A percentile compares a stretch with the other conserved stretches of the same genome.
phyloP scores from a whole-genome alignment of 2,113 vertebrate genomes.

The Lutjanus erythropterus region DNA sequence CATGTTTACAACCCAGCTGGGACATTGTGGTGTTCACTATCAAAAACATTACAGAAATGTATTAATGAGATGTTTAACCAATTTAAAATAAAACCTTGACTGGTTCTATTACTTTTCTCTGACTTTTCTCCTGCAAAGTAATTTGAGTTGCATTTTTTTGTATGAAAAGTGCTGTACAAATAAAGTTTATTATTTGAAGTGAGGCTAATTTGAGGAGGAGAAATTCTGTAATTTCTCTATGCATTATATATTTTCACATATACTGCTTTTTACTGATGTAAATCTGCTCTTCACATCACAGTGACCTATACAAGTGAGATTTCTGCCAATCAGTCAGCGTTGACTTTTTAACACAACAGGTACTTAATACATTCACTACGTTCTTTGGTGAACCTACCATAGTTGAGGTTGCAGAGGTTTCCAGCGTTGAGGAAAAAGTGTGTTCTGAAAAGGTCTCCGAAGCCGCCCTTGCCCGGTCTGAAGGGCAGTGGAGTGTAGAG shows the following conservation, averaged over 20 bases:
- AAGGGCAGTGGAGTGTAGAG: constrained; percentile 96
- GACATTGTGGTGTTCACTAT: background rate
- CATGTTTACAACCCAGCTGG: background rate
- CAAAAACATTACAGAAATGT: background rate
- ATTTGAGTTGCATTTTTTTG: too few relatives aligned
- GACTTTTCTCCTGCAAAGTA: too few relatives aligned
- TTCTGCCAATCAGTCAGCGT: background rate
- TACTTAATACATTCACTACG: background rate
- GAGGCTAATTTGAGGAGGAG: background rate
- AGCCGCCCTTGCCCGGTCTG: constrained; percentile 91
- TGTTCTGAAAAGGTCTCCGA: constrained; percentile 95
- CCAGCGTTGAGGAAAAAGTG: constrained; percentile 98
- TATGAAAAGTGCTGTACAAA: too few relatives aligned
- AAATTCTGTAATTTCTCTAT: background rate
- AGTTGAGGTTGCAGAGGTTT: constrained; percentile 98
- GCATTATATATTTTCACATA: background rate
- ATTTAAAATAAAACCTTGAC: background rate
- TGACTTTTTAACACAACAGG: background rate
- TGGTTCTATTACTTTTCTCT: too few relatives aligned
- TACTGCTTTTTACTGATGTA: background rate
- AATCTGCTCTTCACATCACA: background rate
- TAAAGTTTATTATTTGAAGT: too few relatives aligned
- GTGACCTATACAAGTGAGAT: background rate
- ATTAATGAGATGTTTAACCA: background rate
- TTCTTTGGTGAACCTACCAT: constrained; percentile 83